These are phyloP conservation scores for Escarpia spicata DNA, from an alignment of 2,888 invertebrate genomes.

Conservation along the genomic window DNA sequence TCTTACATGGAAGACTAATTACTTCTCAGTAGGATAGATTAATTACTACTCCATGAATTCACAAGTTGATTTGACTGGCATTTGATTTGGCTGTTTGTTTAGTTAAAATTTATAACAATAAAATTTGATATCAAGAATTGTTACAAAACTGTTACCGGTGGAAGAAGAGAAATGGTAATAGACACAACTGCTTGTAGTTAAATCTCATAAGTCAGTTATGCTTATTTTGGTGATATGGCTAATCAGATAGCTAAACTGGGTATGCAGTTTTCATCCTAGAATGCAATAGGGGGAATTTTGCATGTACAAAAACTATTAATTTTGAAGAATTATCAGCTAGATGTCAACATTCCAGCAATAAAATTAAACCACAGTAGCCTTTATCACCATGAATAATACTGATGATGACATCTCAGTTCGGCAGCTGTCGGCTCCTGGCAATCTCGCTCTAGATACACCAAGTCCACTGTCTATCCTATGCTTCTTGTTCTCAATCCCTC, in stretches of 20 bases:
- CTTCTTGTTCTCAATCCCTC: neutral
- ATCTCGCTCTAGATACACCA: neutral
- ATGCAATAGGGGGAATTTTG: neutral
- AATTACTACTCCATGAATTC: neutral
- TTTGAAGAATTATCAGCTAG: neutral
- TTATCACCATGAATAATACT: neutral
- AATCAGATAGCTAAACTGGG: neutral
- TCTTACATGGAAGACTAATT: neutral
- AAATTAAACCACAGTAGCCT: neutral
- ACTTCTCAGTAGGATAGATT: neutral
- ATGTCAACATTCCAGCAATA: neutral
- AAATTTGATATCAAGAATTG: neutral
- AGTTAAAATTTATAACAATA: neutral
- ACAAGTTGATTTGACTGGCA: neutral
- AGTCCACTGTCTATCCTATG: neutral
- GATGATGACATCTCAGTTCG: neutral
- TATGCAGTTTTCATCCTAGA: neutral
- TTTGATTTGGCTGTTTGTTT: neutral
- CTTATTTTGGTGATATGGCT: neutral
- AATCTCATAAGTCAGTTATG: neutral
- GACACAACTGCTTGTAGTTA: no score
- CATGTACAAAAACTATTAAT: neutral
- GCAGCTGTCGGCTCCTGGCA: neutral
- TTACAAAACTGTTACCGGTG: neutral
- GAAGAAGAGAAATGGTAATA: no score